A percentile compares a stretch with the other conserved stretches of the same genome.
phyloP scores from a whole-genome alignment of 30 jellyfish, hydroid and myxozoan species.

The Cassiopea xamachana region DNA sequence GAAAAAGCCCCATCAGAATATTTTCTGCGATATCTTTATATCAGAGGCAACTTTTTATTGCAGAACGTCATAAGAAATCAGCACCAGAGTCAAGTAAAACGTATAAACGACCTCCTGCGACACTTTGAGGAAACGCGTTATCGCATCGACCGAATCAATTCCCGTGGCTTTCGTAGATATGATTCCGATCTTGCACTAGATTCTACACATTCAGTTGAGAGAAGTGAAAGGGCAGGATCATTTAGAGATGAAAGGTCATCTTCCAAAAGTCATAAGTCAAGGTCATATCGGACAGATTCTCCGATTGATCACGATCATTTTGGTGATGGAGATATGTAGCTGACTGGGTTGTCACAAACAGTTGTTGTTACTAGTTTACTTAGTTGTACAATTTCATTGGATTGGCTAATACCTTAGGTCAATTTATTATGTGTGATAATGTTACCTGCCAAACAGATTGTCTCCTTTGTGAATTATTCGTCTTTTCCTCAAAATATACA shows the following conservation, averaged over 20 bases:
- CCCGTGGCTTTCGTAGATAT: slow-evolving; percentile 44
- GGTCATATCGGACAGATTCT: slow-evolving; percentile 36
- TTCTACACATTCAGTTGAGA: slow-evolving; percentile 49
- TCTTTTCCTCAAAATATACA: too few relatives aligned
- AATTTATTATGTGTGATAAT: too few relatives aligned
- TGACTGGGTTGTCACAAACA: neutral
- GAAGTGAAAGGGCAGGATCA: slow-evolving; percentile 72
- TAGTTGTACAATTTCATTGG: neutral
- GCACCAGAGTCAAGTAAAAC: slow-evolving; percentile 61
- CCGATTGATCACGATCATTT: slow-evolving; percentile 34
- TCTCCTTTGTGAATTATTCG: neutral
- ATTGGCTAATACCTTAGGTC: neutral
- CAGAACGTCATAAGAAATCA: slow-evolving; percentile 75
- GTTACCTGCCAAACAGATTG: too few relatives aligned
- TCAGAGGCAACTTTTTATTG: neutral
- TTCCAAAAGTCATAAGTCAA: slow-evolving; percentile 40
- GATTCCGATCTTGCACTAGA: slow-evolving; percentile 54
- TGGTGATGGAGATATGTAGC: slow-evolving; percentile 8
- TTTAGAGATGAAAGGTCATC: slow-evolving; percentile 54
- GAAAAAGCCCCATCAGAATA: neutral
- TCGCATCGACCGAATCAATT: slow-evolving; percentile 69
- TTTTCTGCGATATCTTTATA: neutral
- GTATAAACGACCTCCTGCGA: slow-evolving; percentile 67
- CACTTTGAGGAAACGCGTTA: slow-evolving; percentile 67
- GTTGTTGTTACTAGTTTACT: neutral